A percentile compares a stretch with the other conserved stretches of the same genome.
phyloP scores from a whole-genome alignment of 1,140 invertebrate genomes.

The Dreissena rostriformis region DNA sequence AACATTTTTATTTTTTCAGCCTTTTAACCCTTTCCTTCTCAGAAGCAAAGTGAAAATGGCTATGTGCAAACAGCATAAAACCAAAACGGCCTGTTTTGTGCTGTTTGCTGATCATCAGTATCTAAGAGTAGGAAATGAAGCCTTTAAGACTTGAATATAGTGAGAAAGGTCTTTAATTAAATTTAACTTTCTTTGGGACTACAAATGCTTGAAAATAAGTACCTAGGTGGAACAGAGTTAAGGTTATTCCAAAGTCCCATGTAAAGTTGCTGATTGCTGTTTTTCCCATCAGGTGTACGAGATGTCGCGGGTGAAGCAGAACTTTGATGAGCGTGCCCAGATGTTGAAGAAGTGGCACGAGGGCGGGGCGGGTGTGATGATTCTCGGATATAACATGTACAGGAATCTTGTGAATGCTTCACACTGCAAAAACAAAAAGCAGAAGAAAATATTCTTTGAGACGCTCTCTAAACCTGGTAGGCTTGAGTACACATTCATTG shows the following conservation, averaged over 20 bases:
- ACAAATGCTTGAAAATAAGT: no score
- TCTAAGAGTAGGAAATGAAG: no score
- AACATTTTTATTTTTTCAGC: neutral
- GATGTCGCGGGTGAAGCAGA: slow-evolving; percentile 87
- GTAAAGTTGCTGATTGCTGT: neutral
- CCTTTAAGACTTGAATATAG: no score
- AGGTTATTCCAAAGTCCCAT: neutral
- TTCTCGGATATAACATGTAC: slow-evolving; percentile 98
- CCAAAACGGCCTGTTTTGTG: no score
- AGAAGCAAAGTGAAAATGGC: no score
- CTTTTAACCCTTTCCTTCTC: neutral
- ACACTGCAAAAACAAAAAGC: slow-evolving; percentile 83
- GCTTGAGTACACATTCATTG: no score
- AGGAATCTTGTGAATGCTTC: slow-evolving; percentile 85
- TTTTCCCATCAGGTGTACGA: slow-evolving; percentile 84
- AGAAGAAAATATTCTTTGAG: slow-evolving; percentile 84
- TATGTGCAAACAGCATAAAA: no score
- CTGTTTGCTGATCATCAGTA: no score
- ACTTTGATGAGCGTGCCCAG: slow-evolving; percentile 85
- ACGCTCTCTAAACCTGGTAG: slow-evolving; percentile 90
- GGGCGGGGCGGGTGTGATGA: slow-evolving; percentile 91
- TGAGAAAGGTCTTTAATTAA: no score
- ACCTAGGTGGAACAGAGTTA: no score
- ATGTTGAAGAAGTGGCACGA: slow-evolving; percentile 90
- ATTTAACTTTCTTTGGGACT: no score